Base-by-base conservation (phyloP, 2,888 invertebrate genomes). In the Euclidia mi region DNA sequence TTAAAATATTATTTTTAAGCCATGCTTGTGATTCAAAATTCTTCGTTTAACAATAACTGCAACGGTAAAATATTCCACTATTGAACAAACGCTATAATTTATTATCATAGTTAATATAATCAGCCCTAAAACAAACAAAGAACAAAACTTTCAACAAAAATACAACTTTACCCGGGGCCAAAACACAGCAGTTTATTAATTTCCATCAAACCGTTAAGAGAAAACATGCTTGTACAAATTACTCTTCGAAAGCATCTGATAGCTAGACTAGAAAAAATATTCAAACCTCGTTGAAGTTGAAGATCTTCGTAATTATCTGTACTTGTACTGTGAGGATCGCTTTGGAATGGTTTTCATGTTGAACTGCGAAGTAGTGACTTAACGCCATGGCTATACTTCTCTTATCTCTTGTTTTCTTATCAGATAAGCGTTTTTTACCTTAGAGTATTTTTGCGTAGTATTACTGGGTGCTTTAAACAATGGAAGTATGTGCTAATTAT, bases 261-360 rank as follows among this genome's bases (percentile, higher is more conserved):
- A 80, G 77, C 71, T 58, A 71, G 79, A 78, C 74, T 34, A 15
- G 72, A 78, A 81, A 83, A 82, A 84, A 63, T 55, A 67, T 81
- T 83, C 82, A 82, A 83, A 81, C 82, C 76, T 76, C 76, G 75
- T 78, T 71, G 72, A 78, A 81, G 82, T 82, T 84, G 79, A 77
- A 86, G 84, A 88, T 87, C 80, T 71, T 81, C 77, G 84, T 88
- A 90, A 89, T 89, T 88, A 89, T 89, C 87, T 49, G 49, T 56
- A 45, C 50, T 56, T 50, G 20, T 85, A 78, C 79, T 71, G 82
- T 63, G 77, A 76, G 76, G 77, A 85, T 84, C 81, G 85, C 77
- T 80, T 78, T 81, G 81, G 84, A 84, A 89, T 88, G 87, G 85
- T 90, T 89, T 90, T 88, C 82, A 79, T 87, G 87, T 86, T 86